A percentile compares a stretch with the other conserved stretches of the same genome.
phyloP scores from a whole-genome alignment of 2,888 invertebrate genomes.

The Pollenia angustigena region DNA sequence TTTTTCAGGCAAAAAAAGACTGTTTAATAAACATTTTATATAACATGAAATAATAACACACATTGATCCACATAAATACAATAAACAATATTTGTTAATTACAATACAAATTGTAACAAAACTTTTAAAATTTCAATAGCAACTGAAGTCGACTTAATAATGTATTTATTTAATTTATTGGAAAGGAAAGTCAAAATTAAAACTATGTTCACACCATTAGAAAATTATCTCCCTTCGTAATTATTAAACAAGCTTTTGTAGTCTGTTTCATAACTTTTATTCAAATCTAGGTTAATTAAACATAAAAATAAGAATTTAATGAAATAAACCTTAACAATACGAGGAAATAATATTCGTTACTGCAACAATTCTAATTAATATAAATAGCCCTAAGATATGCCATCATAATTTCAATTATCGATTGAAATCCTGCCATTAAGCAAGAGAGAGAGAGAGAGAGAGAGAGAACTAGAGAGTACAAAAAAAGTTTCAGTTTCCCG shows the following conservation, averaged over 20 bases:
- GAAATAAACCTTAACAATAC: neutral
- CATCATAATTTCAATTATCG: constrained; percentile 14
- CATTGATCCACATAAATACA: constrained; percentile 1
- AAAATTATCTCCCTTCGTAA: neutral
- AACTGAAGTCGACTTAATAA: constrained; percentile 1
- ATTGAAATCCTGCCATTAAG: neutral
- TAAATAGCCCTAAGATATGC: constrained; percentile 5
- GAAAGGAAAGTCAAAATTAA: neutral
- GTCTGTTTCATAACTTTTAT: neutral
- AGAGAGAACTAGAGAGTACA: too few species aligned
- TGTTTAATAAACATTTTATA: neutral
- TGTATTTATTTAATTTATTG: neutral
- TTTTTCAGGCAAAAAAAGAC: neutral
- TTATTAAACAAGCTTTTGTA: neutral
- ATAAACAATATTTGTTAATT: constrained; percentile 22
- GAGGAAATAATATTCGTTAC: neutral
- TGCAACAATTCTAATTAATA: neutral
- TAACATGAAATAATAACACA: constrained; percentile 10
- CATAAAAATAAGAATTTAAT: neutral
- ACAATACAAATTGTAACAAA: constrained; percentile 6
- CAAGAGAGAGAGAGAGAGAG: neutral
- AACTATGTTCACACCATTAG: too few species aligned
- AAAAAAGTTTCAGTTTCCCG: neutral
- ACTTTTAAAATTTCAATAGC: neutral
- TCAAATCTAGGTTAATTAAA: constrained; percentile 15